A percentile compares a stretch with the other conserved stretches of the same genome.
phyloP scores from a whole-genome alignment of 2,113 vertebrate species.

The Eptatretus burgeri region DNA sequence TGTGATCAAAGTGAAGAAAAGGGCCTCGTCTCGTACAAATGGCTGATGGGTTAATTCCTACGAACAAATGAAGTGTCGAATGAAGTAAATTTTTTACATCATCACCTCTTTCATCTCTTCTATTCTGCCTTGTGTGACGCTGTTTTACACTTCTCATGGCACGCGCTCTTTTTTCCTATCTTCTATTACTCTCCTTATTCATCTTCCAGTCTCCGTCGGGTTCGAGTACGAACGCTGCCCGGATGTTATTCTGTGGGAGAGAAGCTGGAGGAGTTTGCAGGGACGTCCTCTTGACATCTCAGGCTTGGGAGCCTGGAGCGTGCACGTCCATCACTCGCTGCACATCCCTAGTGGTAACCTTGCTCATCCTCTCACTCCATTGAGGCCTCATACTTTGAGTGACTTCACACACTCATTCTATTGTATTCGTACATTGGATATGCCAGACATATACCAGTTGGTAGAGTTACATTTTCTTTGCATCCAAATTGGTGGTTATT shows the following conservation, averaged over 20 bases:
- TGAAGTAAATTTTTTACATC: too few relatives aligned
- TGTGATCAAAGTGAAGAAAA: too few relatives aligned
- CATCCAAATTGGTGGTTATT: neutral
- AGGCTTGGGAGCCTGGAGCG: neutral
- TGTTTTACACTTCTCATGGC: too few relatives aligned
- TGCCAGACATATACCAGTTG: neutral
- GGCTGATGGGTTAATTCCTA: too few relatives aligned
- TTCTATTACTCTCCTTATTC: neutral
- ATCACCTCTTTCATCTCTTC: too few relatives aligned
- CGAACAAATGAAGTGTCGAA: too few relatives aligned
- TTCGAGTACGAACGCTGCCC: neutral
- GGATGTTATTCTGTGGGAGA: neutral
- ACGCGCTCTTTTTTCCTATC: neutral
- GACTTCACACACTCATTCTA: neutral
- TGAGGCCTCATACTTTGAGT: neutral
- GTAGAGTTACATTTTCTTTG: neutral
- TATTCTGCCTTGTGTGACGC: too few relatives aligned
- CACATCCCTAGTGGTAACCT: neutral
- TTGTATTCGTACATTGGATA: neutral
- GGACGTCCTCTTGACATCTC: neutral
- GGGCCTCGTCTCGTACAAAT: too few relatives aligned
- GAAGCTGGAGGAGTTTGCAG: neutral
- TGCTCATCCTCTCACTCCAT: neutral
- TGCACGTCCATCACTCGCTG: neutral
- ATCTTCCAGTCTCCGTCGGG: neutral